Conservation (phyloP, 2,113 vertebrate species). For the Morphnarchus princeps region DNA sequence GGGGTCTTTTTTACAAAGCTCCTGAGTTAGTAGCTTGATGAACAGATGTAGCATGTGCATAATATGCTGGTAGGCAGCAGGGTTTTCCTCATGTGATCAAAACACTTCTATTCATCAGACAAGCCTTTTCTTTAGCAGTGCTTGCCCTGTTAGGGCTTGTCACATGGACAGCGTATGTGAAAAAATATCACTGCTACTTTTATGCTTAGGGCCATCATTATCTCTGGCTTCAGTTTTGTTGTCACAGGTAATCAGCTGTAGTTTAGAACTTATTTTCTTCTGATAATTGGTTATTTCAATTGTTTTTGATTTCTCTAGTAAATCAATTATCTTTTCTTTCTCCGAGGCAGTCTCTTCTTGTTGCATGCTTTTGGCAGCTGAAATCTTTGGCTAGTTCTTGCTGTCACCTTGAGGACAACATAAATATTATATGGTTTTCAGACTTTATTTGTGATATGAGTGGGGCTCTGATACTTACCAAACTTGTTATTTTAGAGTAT, state of each 20-base stretch:
- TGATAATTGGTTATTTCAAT: neutral
- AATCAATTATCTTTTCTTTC: neutral
- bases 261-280: neutral
- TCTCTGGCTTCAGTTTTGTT: neutral
- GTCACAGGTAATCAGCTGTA: neutral
- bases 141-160: neutral
- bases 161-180: neutral
- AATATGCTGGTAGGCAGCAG: neutral
- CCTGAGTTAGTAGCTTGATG: neutral
- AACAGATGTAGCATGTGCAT: neutral
- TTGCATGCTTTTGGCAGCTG: neutral
- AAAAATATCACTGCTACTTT: neutral
- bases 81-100: neutral
- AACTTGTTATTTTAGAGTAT: neutral
- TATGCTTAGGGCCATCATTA: neutral
- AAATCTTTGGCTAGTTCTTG: neutral
- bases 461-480: neutral
- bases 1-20: neutral
- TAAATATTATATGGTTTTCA: neutral
- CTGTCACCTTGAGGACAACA: neutral
- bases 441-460: neutral
- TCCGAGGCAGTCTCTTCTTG: neutral
- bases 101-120: neutral
- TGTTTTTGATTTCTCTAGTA: neutral
- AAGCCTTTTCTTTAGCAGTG: neutral